phyloP scores from a whole-genome alignment of 1,140 invertebrate genomes.

The Lineus longissimus region DNA sequence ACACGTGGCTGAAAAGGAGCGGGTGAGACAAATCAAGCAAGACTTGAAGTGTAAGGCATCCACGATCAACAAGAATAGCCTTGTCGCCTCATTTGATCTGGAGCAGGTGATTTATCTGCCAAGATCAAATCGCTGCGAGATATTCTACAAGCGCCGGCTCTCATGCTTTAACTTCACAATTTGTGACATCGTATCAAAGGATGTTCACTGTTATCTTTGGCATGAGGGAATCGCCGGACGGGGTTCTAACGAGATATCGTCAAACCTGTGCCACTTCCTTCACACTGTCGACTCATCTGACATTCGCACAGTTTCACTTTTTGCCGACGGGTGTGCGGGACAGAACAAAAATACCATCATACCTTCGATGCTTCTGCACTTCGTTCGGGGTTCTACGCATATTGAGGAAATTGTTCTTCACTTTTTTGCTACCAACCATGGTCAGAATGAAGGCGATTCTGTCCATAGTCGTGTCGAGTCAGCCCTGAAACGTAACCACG shows the following conservation, averaged over 20 bases:
- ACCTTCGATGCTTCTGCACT: background rate
- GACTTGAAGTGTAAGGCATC: background rate
- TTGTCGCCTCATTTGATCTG: background rate
- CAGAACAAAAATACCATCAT: background rate
- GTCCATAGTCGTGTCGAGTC: background rate
- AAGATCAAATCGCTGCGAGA: background rate
- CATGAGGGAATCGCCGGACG: background rate
- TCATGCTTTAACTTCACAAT: background rate
- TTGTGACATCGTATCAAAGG: background rate
- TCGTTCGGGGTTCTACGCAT: background rate
- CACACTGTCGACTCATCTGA: background rate
- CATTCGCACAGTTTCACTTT: background rate
- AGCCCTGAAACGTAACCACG: background rate
- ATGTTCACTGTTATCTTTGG: background rate
- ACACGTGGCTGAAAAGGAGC: background rate
- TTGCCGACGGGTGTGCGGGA: background rate
- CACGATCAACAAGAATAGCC: background rate
- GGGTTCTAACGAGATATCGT: background rate
- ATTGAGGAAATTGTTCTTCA: background rate
- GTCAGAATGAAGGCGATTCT: background rate
- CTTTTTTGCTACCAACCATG: background rate
- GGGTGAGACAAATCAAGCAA: background rate
- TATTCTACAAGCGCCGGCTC: background rate
- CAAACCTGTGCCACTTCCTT: background rate
- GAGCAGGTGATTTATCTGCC: background rate